Base-by-base conservation (phyloP, 2,797 vertebrate species). In the Coluber constrictor region DNA sequence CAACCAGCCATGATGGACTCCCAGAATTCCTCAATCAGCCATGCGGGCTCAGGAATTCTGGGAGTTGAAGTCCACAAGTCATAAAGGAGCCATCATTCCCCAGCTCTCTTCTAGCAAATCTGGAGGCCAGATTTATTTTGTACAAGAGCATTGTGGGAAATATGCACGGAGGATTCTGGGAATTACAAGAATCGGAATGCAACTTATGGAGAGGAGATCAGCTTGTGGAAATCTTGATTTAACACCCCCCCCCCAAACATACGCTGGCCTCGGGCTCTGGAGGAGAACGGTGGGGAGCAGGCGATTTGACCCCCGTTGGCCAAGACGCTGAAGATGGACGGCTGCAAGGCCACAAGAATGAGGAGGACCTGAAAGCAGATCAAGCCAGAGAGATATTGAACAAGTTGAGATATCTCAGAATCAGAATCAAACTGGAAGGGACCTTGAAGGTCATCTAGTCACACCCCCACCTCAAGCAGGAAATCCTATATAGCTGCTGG, bases 261-360 rank as follows among this genome's bases (percentile, higher is more conserved):
- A 98, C 98, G 96, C 94, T 98, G 97, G 0, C 98, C 98, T 93
- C 98, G 97, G 92, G 95, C 95, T 96, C 97, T 98, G 94, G 97
- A 97, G 90, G 98, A 97, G 93, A 97, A 97, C 1, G 98, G 98
- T 0, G 98, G 98, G 0, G 97, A 96, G 92, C 98, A 98, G 79
- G 98, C 97, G 0, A 98, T 98, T 94, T 90, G 97, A 54, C 98
- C 98, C 0, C 5, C 66, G 2, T 94, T 97, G 92, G 97, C 98
- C 96, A 98, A 87, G 90, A 97, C 87, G 56, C 97, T 98, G 95
- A 98, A 98, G 95, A 98, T 97, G 91, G 97, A 92, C 0, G 97
- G 96, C 94, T 98, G 98, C 66, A 98, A 87, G 0, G 97, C 97
- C 0, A 97, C 97, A 96, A 98, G 88, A 93, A 98, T 61, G 2